phyloP scores from a whole-genome alignment of 2,113 vertebrate species.

The Pimephales promelas region DNA sequence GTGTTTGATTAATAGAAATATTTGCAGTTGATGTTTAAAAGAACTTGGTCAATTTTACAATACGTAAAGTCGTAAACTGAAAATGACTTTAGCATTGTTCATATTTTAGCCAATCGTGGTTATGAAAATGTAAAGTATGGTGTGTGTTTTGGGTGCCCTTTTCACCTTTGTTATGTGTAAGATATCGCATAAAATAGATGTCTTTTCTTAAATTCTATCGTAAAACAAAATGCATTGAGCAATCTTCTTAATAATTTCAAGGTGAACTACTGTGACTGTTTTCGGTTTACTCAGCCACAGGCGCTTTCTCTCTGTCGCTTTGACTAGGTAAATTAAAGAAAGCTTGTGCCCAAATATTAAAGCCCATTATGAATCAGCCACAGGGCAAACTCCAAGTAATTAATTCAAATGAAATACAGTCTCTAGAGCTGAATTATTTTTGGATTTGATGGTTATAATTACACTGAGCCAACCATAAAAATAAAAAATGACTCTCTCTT shows the following conservation, averaged over 20 bases:
- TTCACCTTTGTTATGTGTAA: background rate
- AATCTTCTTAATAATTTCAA: background rate
- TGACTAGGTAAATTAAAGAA: background rate
- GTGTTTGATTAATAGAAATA: background rate
- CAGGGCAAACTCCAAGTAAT: background rate
- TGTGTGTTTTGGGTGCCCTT: background rate
- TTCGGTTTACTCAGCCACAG: background rate
- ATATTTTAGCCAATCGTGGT: background rate
- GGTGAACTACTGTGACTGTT: background rate
- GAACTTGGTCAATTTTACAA: background rate
- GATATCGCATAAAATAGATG: background rate
- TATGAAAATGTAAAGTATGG: background rate
- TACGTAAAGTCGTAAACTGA: background rate
- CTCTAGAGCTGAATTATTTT: background rate
- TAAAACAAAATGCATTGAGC: background rate
- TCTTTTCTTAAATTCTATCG: background rate
- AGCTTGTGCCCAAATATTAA: slow-evolving; percentile 11
- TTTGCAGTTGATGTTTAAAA: background rate
- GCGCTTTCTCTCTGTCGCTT: background rate
- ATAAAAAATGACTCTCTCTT: background rate
- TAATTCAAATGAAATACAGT: slow-evolving; percentile 21
- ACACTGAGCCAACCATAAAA: background rate
- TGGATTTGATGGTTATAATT: background rate
- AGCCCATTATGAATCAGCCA: background rate
- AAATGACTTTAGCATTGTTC: background rate